phyloP scores from a whole-genome alignment of 2,888 invertebrate genomes.

The Ormyrus labotus region DNA sequence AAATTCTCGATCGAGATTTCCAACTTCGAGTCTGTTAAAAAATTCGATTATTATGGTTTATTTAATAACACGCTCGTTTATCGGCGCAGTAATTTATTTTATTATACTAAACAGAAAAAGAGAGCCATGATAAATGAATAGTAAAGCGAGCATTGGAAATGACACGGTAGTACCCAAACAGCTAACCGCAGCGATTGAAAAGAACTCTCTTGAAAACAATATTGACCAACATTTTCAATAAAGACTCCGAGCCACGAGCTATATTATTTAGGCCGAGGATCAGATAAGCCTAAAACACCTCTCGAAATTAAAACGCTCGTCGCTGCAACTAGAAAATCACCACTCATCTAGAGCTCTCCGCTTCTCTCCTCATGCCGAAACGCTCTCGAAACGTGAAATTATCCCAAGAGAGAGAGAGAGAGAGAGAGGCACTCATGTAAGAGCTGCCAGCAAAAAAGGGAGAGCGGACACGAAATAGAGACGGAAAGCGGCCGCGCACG shows the following conservation, averaged over 20 bases:
- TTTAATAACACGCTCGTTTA: no score
- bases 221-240: conserved; percentile 45
- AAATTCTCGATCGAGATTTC: no score
- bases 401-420: conserved; percentile 8
- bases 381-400: conserved; percentile 46
- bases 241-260: conserved; percentile 1
- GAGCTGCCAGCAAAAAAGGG: not conserved
- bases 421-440: not conserved
- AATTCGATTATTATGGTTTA: no score
- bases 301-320: conserved; percentile 48
- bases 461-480: conserved; percentile 30
- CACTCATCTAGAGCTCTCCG: conserved; percentile 24
- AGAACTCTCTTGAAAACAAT: conserved; percentile 18
- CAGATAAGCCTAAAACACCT: conserved; percentile 49
- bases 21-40: no score
- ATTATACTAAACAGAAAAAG: no score
- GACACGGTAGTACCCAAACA: no score
- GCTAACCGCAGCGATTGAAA: no score
- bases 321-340: conserved; percentile 52
- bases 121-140: no score
- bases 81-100: no score
- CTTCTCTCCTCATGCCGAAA: conserved; percentile 23
- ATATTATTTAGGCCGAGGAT: conserved; percentile 37
- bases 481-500: conserved; percentile 24
- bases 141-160: no score